These are phyloP conservation scores for Phlogophora meticulosa DNA, from an alignment of 2,888 invertebrate genomes.

Conservation along the genomic window DNA sequence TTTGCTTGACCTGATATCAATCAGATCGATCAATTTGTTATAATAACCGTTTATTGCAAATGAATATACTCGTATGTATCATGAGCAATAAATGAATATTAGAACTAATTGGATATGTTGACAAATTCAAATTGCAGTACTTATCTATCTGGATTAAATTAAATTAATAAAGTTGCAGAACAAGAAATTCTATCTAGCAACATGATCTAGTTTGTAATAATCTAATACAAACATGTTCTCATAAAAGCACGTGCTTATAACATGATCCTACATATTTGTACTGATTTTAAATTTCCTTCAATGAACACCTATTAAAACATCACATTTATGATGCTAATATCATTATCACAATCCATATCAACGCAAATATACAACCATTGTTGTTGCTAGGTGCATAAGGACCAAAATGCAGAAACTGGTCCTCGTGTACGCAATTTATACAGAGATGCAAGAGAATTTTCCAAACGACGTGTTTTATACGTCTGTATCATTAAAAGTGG, in stretches of 20 bases:
- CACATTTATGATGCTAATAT: neutral
- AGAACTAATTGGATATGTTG: neutral
- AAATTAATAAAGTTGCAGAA: conserved; percentile 8
- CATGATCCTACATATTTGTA: neutral
- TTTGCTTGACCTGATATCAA: neutral
- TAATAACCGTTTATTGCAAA: neutral
- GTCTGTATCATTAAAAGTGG: conserved; percentile 59
- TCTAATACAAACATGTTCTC: neutral
- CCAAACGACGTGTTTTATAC: conserved; percentile 54
- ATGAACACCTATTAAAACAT: no score
- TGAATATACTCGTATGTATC: neutral
- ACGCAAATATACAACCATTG: neutral
- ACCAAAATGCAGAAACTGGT: conserved; percentile 6
- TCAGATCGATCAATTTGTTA: conserved; percentile 15
- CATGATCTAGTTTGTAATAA: neutral
- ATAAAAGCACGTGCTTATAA: neutral
- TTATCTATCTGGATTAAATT: conserved; percentile 4
- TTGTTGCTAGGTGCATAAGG: neutral
- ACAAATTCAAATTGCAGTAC: conserved; percentile 14
- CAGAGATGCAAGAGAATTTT: conserved; percentile 53
- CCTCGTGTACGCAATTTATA: neutral
- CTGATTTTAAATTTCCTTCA: neutral
- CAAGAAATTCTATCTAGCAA: neutral
- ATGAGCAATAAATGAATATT: neutral
- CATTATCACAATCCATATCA: neutral